Conservation (phyloP, 2,888 invertebrate genomes). For the Cryptops parisi region DNA sequence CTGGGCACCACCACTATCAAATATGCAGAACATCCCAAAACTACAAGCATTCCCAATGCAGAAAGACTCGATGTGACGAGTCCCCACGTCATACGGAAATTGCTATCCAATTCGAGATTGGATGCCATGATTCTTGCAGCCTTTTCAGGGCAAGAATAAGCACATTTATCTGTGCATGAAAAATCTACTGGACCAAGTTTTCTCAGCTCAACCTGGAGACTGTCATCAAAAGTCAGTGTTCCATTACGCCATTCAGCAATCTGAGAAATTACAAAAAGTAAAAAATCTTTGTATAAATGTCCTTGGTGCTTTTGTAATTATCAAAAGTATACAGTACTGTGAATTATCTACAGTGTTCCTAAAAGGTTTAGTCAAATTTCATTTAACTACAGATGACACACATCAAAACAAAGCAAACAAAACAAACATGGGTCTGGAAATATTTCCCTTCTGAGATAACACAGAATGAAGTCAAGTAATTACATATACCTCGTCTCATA, state of each 20-base stretch:
- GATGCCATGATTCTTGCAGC: neutral
- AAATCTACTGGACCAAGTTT: neutral
- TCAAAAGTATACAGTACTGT: too few species aligned
- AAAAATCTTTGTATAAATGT: too few species aligned
- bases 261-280: too few species aligned
- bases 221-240: neutral
- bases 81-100: constrained; percentile 31
- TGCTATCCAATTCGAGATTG: constrained; percentile 19
- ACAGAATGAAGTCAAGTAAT: too few species aligned
- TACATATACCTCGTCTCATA: too few species aligned
- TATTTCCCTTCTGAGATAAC: too few species aligned
- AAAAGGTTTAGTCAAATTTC: too few species aligned
- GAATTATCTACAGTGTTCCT: too few species aligned
- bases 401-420: too few species aligned
- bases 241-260: constrained; percentile 3
- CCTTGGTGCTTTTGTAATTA: too few species aligned
- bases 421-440: too few species aligned
- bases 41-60: constrained; percentile 30
- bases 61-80: constrained; percentile 29
- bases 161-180: neutral
- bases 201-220: neutral
- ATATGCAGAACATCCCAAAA: constrained; percentile 31
- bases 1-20: constrained; percentile 30
- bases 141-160: neutral
- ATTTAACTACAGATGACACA: too few species aligned